Percentiles rank a stretch among this genome's conserved stretches.
These are phyloP conservation scores for Epiperipatus broadwayi DNA, from an alignment of 2,888 invertebrate genomes.

Conservation along the genomic window DNA sequence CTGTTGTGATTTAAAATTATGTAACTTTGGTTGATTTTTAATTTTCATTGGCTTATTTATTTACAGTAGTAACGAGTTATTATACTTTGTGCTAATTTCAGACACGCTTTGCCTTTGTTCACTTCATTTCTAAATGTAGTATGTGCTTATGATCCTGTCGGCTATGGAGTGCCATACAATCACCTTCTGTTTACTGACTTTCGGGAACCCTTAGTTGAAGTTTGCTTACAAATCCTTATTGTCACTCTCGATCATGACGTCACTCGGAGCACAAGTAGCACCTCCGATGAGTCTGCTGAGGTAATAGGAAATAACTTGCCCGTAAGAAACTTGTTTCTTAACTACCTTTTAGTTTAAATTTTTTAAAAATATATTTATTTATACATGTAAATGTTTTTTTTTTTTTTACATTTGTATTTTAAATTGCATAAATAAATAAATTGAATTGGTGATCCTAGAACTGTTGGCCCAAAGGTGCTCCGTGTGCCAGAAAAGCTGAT, in stretches of 20 bases:
- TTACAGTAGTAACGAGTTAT: too few relatives aligned
- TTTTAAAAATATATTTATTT: too few relatives aligned
- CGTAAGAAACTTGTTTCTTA: too few relatives aligned
- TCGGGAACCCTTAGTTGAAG: conserved; percentile 80
- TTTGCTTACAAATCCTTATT: conserved; percentile 74
- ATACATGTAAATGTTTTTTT: too few relatives aligned
- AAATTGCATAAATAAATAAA: too few relatives aligned
- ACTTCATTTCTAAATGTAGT: conserved; percentile 91
- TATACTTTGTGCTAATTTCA: conserved; percentile 22
- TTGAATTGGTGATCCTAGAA: too few relatives aligned
- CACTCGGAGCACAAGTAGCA: not conserved
- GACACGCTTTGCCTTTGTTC: conserved; percentile 88
- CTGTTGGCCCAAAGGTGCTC: too few relatives aligned
- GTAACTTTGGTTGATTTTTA: not conserved
- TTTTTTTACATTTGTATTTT: too few relatives aligned
- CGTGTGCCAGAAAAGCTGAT: too few relatives aligned
- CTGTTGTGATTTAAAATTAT: not conserved
- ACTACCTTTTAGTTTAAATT: too few relatives aligned
- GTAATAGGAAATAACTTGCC: not conserved
- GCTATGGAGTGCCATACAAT: conserved; percentile 87
- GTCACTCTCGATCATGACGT: conserved; percentile 91
- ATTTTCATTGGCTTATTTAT: not conserved
- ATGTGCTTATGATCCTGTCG: conserved; percentile 95
- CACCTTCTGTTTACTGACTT: conserved; percentile 84
- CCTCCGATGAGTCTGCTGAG: not conserved